Base-by-base conservation (phyloP, 2,888 invertebrate genomes). In the Heliconius cydno region DNA sequence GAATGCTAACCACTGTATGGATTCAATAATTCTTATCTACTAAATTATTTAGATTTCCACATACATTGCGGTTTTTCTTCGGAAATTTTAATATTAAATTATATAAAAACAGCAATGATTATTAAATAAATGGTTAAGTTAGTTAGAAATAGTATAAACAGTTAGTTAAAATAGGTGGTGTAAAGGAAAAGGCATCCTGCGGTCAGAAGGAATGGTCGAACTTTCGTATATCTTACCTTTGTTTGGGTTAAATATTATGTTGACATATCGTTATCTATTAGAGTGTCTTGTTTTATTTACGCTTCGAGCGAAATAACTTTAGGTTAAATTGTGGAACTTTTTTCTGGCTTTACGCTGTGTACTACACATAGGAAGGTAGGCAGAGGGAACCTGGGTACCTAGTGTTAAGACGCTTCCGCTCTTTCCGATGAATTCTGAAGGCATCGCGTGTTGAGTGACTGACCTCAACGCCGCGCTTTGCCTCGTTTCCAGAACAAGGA, bases 161-260 rank as follows among this genome's bases (percentile, higher is more conserved):
- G 63, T 78, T 67, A 76, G 78, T 80, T 73, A 84, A 71, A 72
- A 68, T 80, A 78, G 78, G 28, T 30, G 80, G 82, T 82, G 79
- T 82, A 82, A 88, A 88, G 85, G 86, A 88, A 86, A 83, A 84
- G 84, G 85, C 82, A 76, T 81, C 84, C 85, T 85, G 86, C 84
- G 87, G 85, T 84, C 83, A 85, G 86, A 86, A 87, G 86, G 87
- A 87, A 86, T 82, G 87, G 85, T 85, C 73, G 46, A 75, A 79
- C 70, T 85, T 52, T 86, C 82, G 84, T 83, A 82, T 83, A 82
- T 84, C 80, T 82, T 85, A 85, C 84, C 84, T 80, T 79, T 83
- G 79, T 68, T 76, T 63, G 52, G 76, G 80, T 83, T 80, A 77
- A 79, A 79, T 78, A 68, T 68, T 68, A 81, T 83, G 79, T 81